Base-by-base conservation (phyloP, 2,113 vertebrate genomes). In the Onychorhynchus coronatus region DNA sequence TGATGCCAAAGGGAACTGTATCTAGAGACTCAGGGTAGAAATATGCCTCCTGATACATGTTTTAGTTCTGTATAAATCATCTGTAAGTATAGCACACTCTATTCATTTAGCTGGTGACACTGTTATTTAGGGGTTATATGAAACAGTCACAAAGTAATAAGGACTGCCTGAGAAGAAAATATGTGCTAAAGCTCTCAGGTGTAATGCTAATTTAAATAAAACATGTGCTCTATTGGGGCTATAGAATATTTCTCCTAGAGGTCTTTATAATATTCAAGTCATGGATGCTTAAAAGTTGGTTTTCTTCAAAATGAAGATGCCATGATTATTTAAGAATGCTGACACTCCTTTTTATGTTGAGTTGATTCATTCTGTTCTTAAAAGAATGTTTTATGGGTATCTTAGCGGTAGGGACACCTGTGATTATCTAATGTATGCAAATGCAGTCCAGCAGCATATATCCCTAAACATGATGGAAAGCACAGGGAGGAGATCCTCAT, bases 121-220 rank as follows among this genome's bases (percentile, higher is more conserved):
- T 58, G 30, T 93, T 95, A 89, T 95, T 95, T 93, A 94, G 76
- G 76, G 61, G 59, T 67, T 79, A 77, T 91, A 74, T 0, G 1
- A 47, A 84, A 33, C 68, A 88, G 92, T 88, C 83, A 66, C 92
- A 74, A 67, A 95, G 72, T 91, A 80, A 91, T 91, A 86, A 93
- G 65, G 76, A 77, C 56, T 86, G 35, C 47, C 79, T 89, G 68
- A 77, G 92, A 94, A 93, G 83, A 91, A 97, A 95, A 74, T 85
- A 83, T 30, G 39, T 84, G 72, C 89, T 91, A 88, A 88, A 93
- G 79, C 86, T 97, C 94, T 91, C 93, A 86, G 92, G 76, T 91
- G 19, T 92, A 84, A 75, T 63, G 61, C 61, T 95, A 80, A 95
- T 92, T 95, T 91, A 81, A 93, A 82, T 91, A 80, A 94, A 90